Base-by-base conservation (phyloP, 2,888 invertebrate species). In the Erpobdella octoculata region DNA sequence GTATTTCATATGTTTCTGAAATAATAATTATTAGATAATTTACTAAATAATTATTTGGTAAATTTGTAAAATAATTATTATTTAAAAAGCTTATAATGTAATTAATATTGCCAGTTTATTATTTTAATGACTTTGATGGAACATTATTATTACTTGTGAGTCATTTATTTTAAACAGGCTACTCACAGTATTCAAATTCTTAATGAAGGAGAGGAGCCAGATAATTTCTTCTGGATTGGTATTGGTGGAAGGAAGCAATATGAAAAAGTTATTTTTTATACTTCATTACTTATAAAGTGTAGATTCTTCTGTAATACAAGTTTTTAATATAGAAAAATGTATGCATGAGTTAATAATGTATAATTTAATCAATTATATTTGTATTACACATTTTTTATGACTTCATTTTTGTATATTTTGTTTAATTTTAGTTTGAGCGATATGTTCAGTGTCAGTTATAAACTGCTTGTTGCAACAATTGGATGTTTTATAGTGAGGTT, bases 151-250 rank as follows among this genome's bases (percentile, higher is more conserved):
- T 53, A n/a, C n/a, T n/a, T n/a, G n/a, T n/a, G n/a, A n/a, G n/a
- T n/a, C n/a, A n/a, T n/a, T n/a, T n/a, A n/a, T n/a, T n/a, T n/a
- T 3, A 9, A 21, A 12, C 75, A 83, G 83, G 79, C 83, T 74
- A 79, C 80, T 48, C 83, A 83, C 78, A 82, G 82, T 37, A 79
- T 84, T 64, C 84, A 92, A 88, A 81, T 83, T 76, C 78, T 83
- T 37, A 80, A 78, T 73, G 96, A 96, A 85, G 95, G 95, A 21
- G 92, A 92, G 81, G 97, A 97, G 83, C 95, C 96, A 0, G 95
- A 96, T 81, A 95, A 95, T 81, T 96, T 96, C 87, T 96, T 96
- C 86, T 97, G 96, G 96, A 90, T 93, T 59, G 94, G 90, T n/a
- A 86, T 95, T 37, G 92, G 92, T 71, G 95, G 94, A 0, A 89